Percentiles rank a stretch among this genome's conserved stretches.
These are phyloP conservation scores for Lasiurus borealis DNA, from an alignment of 2,113 vertebrate genomes.

Conservation along the genomic window DNA sequence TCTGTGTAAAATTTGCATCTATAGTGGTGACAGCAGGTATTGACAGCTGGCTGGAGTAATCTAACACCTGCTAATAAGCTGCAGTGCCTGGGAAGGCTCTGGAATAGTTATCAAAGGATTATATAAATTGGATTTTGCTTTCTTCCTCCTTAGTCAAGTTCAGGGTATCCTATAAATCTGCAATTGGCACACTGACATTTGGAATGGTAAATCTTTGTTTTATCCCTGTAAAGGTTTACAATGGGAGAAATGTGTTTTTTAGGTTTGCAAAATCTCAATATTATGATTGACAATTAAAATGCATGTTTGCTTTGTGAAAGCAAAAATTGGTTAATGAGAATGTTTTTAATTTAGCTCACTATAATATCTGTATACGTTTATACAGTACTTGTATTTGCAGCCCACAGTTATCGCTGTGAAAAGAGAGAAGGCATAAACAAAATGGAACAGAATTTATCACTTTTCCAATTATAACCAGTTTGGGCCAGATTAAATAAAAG, in stretches of 20 bases:
- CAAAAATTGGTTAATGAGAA: neutral
- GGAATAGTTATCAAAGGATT: conserved; percentile 63
- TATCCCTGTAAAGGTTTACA: neutral
- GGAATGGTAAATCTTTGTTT: neutral
- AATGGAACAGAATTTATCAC: neutral
- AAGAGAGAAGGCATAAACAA: neutral
- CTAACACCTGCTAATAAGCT: conserved; percentile 60
- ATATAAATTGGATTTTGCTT: neutral
- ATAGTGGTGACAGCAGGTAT: conserved; percentile 23
- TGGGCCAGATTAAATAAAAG: neutral
- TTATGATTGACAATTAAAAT: neutral
- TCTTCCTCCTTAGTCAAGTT: conserved; percentile 3
- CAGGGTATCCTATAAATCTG: conserved; percentile 26
- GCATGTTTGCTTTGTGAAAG: neutral
- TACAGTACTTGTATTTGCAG: neutral
- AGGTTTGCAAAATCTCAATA: neutral
- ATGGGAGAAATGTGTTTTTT: neutral
- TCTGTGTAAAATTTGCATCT: conserved; percentile 18
- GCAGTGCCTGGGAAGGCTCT: neutral
- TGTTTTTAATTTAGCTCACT: neutral
- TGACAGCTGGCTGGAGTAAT: conserved; percentile 44
- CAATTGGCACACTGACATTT: neutral
- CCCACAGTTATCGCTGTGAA: neutral
- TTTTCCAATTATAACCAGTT: neutral
- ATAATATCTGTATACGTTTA: neutral